Percentiles rank a stretch among this genome's conserved stretches.
Evolutionary conservation across 2,797 vertebrate genomes (phyloP).

Genomic region (Phrynocephalus guinanensis): DNA sequence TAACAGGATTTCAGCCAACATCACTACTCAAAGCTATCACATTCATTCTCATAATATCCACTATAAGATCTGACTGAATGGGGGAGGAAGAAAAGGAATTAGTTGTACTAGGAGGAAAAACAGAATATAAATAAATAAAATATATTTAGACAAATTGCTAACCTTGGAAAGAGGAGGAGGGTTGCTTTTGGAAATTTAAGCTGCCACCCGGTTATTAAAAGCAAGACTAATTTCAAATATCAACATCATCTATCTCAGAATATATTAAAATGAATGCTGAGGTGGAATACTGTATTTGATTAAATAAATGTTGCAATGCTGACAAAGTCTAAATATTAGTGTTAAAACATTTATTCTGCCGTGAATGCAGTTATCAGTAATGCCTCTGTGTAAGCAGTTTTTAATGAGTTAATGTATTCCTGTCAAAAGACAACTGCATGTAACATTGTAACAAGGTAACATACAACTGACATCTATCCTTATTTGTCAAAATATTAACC

Average conservation of each 20-base stretch:
- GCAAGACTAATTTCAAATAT: too few relatives aligned
- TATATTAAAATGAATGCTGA: neutral
- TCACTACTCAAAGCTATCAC: too few relatives aligned
- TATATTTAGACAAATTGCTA: too few relatives aligned
- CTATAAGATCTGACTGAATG: too few relatives aligned
- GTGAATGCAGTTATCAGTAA: slow-evolving; percentile 3
- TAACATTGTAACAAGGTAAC: neutral
- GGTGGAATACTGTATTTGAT: neutral
- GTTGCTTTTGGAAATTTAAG: too few relatives aligned
- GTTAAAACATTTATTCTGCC: slow-evolving; percentile 20
- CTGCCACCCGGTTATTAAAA: too few relatives aligned
- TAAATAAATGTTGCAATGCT: neutral
- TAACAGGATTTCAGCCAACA: too few relatives aligned
- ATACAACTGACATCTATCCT: neutral
- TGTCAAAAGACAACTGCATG: neutral
- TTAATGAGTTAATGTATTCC: neutral
- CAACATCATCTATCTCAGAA: neutral
- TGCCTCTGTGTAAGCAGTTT: neutral
- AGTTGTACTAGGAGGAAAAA: too few relatives aligned
- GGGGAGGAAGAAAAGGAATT: too few relatives aligned
- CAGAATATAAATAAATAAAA: too few relatives aligned
- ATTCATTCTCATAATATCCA: too few relatives aligned
- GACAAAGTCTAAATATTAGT: neutral
- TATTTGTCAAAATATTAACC: neutral
- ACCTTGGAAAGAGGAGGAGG: too few relatives aligned